Percentiles rank a stretch among this genome's conserved stretches.
Conservation (phyloP, 2,888 invertebrate species). For the Synergus laeviventris region DNA sequence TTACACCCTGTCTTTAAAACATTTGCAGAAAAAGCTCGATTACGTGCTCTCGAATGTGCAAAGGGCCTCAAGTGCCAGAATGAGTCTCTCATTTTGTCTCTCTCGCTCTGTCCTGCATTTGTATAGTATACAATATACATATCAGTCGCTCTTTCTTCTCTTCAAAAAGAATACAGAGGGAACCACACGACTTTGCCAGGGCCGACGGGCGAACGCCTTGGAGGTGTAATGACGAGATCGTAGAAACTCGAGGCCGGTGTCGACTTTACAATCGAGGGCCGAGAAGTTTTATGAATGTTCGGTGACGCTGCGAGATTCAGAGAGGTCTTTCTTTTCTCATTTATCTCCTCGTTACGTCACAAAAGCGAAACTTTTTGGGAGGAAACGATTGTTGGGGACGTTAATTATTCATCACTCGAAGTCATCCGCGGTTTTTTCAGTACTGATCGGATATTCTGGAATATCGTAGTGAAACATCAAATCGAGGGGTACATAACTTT, state of each 20-base stretch:
- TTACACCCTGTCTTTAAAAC: no score
- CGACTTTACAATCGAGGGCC: constrained; percentile 49
- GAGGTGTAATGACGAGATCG: constrained; percentile 71
- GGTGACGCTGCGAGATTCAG: constrained; percentile 47
- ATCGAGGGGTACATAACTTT: no score
- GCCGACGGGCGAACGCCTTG: constrained; percentile 71
- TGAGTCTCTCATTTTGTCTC: background rate
- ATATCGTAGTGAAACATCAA: no score
- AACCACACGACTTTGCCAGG: constrained; percentile 61
- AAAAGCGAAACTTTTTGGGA: constrained; percentile 8
- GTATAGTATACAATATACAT: background rate
- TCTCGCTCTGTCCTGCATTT: background rate
- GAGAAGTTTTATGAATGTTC: constrained; percentile 52
- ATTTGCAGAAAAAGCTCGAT: no score
- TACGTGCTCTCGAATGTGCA: no score
- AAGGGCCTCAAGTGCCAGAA: no score
- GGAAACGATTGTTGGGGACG: background rate
- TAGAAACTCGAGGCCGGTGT: constrained; percentile 70
- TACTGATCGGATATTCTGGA: no score
- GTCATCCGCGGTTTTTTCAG: background rate
- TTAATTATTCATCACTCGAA: background rate
- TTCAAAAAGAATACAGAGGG: background rate
- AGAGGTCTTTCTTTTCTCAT: constrained; percentile 42
- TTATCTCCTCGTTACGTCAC: constrained; percentile 36
- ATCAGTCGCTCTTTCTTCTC: constrained; percentile 14